Base-by-base conservation (phyloP, 2,888 invertebrate genomes). In the Crepidodera aurea region DNA sequence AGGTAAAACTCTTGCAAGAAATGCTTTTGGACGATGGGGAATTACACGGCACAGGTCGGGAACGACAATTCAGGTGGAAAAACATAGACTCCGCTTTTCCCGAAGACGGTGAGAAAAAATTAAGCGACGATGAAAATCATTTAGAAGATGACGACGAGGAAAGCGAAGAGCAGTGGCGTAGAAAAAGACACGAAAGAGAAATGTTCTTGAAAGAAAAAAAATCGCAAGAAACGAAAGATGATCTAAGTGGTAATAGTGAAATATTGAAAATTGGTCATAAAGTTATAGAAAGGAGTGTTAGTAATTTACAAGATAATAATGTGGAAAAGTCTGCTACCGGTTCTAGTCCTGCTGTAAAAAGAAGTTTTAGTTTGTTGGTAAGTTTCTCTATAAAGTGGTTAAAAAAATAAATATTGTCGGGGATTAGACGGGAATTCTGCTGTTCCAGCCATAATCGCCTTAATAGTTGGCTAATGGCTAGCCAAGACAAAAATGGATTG, bases 11-110 rank as follows among this genome's bases (percentile, higher is more conserved):
- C 70, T 84, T 95, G 10, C 91, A 97, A 77, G 96, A 97, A 76
- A 82, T 94, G 77, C 84, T 95, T 22, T 87, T 97, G 32, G 94
- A 95, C 77, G 95, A 96, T 75, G 94, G 94, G 0, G 96, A 97
- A 73, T 84, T 93, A 67, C 87, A 92, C 69, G 83, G 85, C 0
- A 92, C 92, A 19, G 91, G 88, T 1, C 86, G 89, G 1, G 90
- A 90, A 6, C 84, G 96, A 2, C 90, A 92, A 75, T 97, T 96
- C 77, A 86, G 88, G 65, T 97, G 96, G 96, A 91, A 86, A 73
- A 90, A 94, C 80, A 85, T 90, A 59, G 67, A 70, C 62, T 66
- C 66, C 10, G 16, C 65, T 27, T 62, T 64, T 8, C 63, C 61
- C 6, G 58, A 27, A 16, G 65, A 65, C 7, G 72, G 67, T 25